Conservation (phyloP, 1,140 invertebrate species). For the Spodoptera frugiperda region DNA sequence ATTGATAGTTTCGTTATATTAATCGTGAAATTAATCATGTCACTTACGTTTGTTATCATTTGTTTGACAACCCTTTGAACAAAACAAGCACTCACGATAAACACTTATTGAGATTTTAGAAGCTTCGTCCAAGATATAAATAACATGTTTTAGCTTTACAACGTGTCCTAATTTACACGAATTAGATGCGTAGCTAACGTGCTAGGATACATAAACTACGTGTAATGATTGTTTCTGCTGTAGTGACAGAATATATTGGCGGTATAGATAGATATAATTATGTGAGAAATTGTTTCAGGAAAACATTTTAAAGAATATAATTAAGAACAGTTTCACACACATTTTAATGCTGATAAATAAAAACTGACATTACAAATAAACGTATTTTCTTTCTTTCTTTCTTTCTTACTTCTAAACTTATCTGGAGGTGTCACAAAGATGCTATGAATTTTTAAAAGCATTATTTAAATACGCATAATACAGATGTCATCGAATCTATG, state of each 20-base stretch:
- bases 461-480: constrained; percentile 34
- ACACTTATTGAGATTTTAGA: constrained; percentile 27
- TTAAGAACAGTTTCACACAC: too few relatives aligned
- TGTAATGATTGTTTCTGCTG: constrained; percentile 1
- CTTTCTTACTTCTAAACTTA: too few relatives aligned
- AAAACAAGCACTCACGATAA: constrained; percentile 1
- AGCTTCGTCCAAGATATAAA: constrained; percentile 23
- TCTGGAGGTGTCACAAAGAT: background rate
- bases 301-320: too few relatives aligned
- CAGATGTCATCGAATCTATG: constrained; percentile 49
- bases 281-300: background rate
- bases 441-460: background rate
- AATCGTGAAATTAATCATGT: too few relatives aligned
- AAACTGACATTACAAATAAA: too few relatives aligned
- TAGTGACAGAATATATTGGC: background rate
- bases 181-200: constrained; percentile 22
- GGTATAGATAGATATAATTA: background rate
- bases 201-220: constrained; percentile 11
- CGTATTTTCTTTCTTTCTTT: too few relatives aligned
- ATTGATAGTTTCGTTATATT: background rate
- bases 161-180: constrained; percentile 45
- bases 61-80: constrained; percentile 22
- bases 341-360: background rate
- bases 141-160: constrained; percentile 39
- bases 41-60: background rate